phyloP scores from a whole-genome alignment of 1,140 invertebrate species.

The Drosophila teissieri region DNA sequence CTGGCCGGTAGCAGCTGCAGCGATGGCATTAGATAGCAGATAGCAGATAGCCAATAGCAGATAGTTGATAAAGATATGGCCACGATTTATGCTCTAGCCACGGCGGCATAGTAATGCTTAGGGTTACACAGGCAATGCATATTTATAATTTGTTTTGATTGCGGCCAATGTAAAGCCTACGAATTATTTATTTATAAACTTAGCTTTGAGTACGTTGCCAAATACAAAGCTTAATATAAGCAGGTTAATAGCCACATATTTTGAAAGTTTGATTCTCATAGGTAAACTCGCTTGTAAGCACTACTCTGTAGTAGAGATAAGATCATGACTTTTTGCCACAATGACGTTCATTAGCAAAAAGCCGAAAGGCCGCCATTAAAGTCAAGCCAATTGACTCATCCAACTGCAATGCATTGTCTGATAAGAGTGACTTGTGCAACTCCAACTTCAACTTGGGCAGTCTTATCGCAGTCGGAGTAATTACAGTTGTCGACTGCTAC shows the following conservation, averaged over 20 bases:
- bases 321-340: too few relatives aligned
- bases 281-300: too few relatives aligned
- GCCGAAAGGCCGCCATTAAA: too few relatives aligned
- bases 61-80: slow-evolving; percentile 36
- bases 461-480: slow-evolving; percentile 54
- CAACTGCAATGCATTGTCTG: slow-evolving; percentile 32
- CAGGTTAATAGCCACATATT: too few relatives aligned
- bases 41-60: slow-evolving; percentile 39
- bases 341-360: too few relatives aligned
- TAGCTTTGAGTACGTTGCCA: too few relatives aligned
- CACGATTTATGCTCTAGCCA: slow-evolving; percentile 23
- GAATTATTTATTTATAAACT: not conserved
- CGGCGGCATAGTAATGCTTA: slow-evolving; percentile 2
- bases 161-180: not conserved
- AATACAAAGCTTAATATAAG: too few relatives aligned
- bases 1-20: slow-evolving; percentile 39
- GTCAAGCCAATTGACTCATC: slow-evolving; percentile 26
- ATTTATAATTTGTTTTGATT: slow-evolving; percentile 20
- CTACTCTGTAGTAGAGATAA: too few relatives aligned
- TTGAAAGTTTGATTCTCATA: too few relatives aligned
- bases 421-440: slow-evolving; percentile 47
- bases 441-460: slow-evolving; percentile 35
- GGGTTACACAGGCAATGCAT: slow-evolving; percentile 6
- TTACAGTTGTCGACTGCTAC: slow-evolving; percentile 63
- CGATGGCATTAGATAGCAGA: slow-evolving; percentile 41